phyloP scores from a whole-genome alignment of 2,113 vertebrate genomes.

The Sarotherodon lohbergeri region DNA sequence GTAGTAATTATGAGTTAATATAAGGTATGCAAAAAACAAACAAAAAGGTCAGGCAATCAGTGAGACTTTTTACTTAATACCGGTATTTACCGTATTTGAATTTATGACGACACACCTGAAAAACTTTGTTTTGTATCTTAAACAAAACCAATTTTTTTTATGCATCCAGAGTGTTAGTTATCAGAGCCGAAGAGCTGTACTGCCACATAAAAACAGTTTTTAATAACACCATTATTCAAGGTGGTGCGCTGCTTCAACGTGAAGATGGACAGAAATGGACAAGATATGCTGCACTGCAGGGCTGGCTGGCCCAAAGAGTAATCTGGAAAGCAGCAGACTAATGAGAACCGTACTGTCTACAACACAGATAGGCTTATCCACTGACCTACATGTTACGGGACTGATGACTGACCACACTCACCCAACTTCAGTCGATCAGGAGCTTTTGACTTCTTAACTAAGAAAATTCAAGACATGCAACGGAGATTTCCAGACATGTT shows the following conservation, averaged over 20 bases:
- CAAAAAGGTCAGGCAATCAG: background rate
- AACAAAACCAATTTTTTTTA: background rate
- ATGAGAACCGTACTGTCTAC: conserved; percentile 32
- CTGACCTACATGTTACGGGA: conserved; percentile 58
- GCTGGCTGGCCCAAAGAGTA: background rate
- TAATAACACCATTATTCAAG: background rate
- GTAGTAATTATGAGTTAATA: background rate
- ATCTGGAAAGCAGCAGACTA: conserved; percentile 37
- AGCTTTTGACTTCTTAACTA: conserved; percentile 12
- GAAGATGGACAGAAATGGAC: background rate
- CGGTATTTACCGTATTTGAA: background rate
- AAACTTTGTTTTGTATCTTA: background rate
- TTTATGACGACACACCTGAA: background rate
- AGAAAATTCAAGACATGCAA: conserved; percentile 19
- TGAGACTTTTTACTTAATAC: background rate
- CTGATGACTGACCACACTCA: conserved; percentile 15
- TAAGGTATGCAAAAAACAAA: background rate
- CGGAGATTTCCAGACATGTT: conserved; percentile 36
- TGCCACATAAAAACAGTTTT: background rate
- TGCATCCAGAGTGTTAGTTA: background rate
- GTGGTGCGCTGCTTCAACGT: background rate
- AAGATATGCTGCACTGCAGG: background rate
- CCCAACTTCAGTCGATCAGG: conserved; percentile 21
- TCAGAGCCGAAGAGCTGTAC: background rate
- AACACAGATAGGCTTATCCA: conserved; percentile 44